These are phyloP conservation scores for Characodon lateralis DNA, from an alignment of 2,797 vertebrate genomes.

Conservation along the genomic window DNA sequence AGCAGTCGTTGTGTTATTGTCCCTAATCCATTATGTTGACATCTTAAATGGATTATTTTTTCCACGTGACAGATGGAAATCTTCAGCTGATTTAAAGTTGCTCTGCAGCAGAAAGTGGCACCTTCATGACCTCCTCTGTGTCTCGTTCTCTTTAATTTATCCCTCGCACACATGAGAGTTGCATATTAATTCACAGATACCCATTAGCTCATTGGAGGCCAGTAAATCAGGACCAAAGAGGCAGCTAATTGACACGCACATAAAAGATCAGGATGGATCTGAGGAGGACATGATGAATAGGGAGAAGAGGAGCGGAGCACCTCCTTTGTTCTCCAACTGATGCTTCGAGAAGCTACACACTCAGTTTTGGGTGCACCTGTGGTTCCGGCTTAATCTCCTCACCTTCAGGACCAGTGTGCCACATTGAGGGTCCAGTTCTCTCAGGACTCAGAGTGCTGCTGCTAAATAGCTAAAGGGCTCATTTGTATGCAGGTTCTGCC, in stretches of 20 bases:
- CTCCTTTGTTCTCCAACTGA: conserved; percentile 70
- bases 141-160: conserved; percentile 67
- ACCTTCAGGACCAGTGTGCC: conserved; percentile 44
- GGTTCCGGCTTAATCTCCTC: conserved; percentile 42
- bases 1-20: conserved; percentile 43
- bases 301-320: conserved; percentile 19
- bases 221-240: conserved; percentile 76
- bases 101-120: conserved; percentile 18
- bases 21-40: conserved; percentile 44
- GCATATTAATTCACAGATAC: conserved; percentile 74
- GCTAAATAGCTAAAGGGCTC: conserved; percentile 67
- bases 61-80: conserved; percentile 15
- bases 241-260: conserved; percentile 43
- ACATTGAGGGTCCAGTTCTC: conserved; percentile 44
- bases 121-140: conserved; percentile 71
- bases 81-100: conserved; percentile 28
- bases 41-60: conserved; percentile 44
- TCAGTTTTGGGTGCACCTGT: conserved; percentile 40
- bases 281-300: conserved; percentile 3
- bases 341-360: conserved; percentile 44
- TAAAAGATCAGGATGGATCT: conserved; percentile 28
- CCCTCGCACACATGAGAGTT: conserved; percentile 32
- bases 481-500: conserved; percentile 54
- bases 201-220: conserved; percentile 69
- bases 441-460: conserved; percentile 30